Percentiles rank a stretch among this genome's conserved stretches.
These are phyloP conservation scores for Paragorgia papillata DNA, from an alignment of 92 coral and sea anemone genomes.

Conservation along the genomic window DNA sequence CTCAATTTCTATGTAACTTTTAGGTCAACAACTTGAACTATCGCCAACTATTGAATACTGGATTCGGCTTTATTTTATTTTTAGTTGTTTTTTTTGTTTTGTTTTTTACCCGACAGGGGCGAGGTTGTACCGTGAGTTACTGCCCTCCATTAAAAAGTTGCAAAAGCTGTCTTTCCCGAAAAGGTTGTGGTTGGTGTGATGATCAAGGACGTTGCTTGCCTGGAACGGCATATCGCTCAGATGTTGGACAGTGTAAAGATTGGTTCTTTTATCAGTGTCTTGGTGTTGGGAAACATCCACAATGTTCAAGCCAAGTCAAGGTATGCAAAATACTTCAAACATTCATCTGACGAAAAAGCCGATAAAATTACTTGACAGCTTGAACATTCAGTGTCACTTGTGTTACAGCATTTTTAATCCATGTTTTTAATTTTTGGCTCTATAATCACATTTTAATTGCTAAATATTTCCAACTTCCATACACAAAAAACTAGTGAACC, in stretches of 20 bases:
- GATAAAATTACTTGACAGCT: too few species aligned
- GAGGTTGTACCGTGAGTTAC: slow-evolving; percentile 63
- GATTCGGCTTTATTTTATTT: not conserved
- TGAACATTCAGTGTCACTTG: too few species aligned
- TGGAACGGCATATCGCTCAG: slow-evolving; percentile 52
- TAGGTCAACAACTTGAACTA: too few species aligned
- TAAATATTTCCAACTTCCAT: too few species aligned
- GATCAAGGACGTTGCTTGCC: slow-evolving; percentile 51
- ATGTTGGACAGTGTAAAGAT: slow-evolving; percentile 46
- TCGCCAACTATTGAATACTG: too few species aligned
- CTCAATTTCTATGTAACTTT: too few species aligned
- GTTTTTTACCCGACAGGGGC: slow-evolving; percentile 45
- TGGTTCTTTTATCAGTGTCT: slow-evolving; percentile 66
- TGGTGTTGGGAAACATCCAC: slow-evolving; percentile 43
- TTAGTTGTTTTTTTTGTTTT: not conserved
- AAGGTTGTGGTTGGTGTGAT: slow-evolving; percentile 69
- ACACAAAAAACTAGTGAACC: too few species aligned
- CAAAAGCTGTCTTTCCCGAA: slow-evolving; percentile 50
- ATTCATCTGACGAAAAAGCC: not conserved
- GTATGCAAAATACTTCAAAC: slow-evolving; percentile 7
- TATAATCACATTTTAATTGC: too few species aligned
- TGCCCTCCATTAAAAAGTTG: slow-evolving; percentile 60
- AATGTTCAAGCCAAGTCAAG: slow-evolving; percentile 48
- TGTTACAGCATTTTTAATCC: too few species aligned
- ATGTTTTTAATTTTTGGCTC: too few species aligned